Percentiles rank a stretch among this genome's conserved stretches.
These are phyloP conservation scores for Pogonus chalceus DNA, from an alignment of 1,140 invertebrate species.

Conservation along the genomic window DNA sequence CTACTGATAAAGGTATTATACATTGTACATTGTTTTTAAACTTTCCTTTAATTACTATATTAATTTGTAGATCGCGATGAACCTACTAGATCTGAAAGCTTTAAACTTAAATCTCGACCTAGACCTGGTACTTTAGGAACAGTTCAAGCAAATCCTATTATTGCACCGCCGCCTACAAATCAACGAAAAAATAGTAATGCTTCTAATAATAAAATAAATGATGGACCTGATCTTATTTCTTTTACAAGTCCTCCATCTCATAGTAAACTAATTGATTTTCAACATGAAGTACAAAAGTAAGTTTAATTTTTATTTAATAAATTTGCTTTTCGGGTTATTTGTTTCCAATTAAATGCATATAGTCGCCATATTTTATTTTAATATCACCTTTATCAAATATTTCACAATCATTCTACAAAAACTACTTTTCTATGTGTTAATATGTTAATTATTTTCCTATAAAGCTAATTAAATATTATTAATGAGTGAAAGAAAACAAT, in stretches of 20 bases:
- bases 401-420: no score
- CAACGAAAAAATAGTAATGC: slow-evolving; percentile 42
- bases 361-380: no score
- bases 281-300: neutral
- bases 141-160: slow-evolving; percentile 28
- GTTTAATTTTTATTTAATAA: no score
- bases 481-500: no score
- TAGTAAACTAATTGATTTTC: slow-evolving; percentile 10
- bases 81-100: slow-evolving; percentile 22
- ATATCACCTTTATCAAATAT: no score
- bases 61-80: neutral
- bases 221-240: slow-evolving; percentile 58
- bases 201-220: slow-evolving; percentile 37
- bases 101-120: slow-evolving; percentile 26
- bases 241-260: slow-evolving; percentile 53
- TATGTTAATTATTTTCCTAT: no score
- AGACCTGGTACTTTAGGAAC: slow-evolving; percentile 22
- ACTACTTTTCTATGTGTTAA: no score
- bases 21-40: neutral
- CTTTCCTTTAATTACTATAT: neutral
- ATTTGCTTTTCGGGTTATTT: no score
- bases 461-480: no score
- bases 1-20: neutral
- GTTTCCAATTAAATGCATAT: no score
- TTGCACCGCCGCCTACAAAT: slow-evolving; percentile 43